phyloP scores from a whole-genome alignment of 2,113 vertebrate species.

The Cacatua alba region DNA sequence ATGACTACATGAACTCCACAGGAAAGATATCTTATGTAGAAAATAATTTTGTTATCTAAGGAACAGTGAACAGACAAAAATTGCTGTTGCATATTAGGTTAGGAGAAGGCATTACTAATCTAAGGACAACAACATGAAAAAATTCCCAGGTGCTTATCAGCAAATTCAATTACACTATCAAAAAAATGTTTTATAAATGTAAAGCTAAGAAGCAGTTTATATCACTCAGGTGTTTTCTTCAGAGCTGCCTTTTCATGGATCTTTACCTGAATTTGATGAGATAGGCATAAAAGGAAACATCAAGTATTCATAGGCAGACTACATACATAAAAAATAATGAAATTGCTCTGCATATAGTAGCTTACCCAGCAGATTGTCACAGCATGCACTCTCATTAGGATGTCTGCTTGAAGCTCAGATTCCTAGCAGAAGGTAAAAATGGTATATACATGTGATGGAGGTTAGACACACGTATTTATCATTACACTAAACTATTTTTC shows the following conservation, averaged over 20 bases:
- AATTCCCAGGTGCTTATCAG: conserved; percentile 67
- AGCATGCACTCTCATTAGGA: conserved; percentile 75
- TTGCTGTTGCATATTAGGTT: not conserved
- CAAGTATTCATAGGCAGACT: conserved; percentile 39
- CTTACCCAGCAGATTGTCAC: conserved; percentile 78
- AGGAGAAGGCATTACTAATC: conserved; percentile 35
- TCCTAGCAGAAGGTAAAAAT: conserved; percentile 62
- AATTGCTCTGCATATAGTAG: conserved; percentile 65
- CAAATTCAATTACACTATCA: conserved; percentile 67
- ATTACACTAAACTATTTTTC: conserved; percentile 58
- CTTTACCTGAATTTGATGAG: conserved; percentile 62
- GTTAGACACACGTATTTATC: conserved; percentile 66
- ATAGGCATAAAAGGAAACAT: conserved; percentile 59
- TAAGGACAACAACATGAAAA: conserved; percentile 24
- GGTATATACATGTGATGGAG: conserved; percentile 59
- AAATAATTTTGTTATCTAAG: conserved; percentile 52
- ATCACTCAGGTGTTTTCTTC: conserved; percentile 4
- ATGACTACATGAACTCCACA: not conserved
- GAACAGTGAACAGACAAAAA: conserved; percentile 22
- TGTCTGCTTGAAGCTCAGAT: conserved; percentile 70
- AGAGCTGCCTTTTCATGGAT: conserved; percentile 18
- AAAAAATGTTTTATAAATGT: conserved; percentile 49
- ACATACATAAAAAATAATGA: conserved; percentile 77
- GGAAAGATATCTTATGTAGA: not conserved
- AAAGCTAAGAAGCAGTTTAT: conserved; percentile 44